Evolutionary conservation across 1,140 invertebrate species (phyloP).

Genomic region (Tachypleus tridentatus): DNA sequence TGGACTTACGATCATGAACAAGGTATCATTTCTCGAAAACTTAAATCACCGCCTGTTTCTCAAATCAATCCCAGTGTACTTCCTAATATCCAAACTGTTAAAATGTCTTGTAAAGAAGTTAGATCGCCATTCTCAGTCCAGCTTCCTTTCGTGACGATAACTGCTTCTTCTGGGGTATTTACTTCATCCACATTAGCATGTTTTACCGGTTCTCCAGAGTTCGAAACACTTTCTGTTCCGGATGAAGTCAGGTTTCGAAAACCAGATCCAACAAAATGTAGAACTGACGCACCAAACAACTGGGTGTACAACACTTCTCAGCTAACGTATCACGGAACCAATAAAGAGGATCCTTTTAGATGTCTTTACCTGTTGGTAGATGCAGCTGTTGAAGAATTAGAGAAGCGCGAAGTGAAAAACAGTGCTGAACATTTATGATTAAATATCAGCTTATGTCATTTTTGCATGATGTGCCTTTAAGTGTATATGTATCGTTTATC

Average conservation of each 20-base stretch:
- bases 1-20: conserved; percentile 25
- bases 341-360: conserved; percentile 65
- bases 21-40: conserved; percentile 17
- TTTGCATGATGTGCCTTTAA: no score
- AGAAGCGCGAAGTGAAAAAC: conserved; percentile 8
- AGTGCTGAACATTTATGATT: no score
- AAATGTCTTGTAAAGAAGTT: conserved; percentile 15
- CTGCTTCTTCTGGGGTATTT: conserved; percentile 9
- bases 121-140: neutral
- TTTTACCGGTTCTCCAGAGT: conserved; percentile 38
- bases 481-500: no score
- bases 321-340: conserved; percentile 28
- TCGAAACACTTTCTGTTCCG: conserved; percentile 2
- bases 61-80: conserved; percentile 1
- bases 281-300: no score
- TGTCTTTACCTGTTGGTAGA: conserved; percentile 73
- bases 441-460: no score
- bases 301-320: conserved; percentile 6
- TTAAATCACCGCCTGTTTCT: conserved; percentile 4
- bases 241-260: conserved; percentile 11
- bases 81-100: conserved; percentile 8
- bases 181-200: conserved; percentile 24
- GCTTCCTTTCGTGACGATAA: conserved; percentile 6
- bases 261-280: no score
- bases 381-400: conserved; percentile 52